Base-by-base conservation (phyloP, 1,140 invertebrate genomes). In the Colletes gigas region DNA sequence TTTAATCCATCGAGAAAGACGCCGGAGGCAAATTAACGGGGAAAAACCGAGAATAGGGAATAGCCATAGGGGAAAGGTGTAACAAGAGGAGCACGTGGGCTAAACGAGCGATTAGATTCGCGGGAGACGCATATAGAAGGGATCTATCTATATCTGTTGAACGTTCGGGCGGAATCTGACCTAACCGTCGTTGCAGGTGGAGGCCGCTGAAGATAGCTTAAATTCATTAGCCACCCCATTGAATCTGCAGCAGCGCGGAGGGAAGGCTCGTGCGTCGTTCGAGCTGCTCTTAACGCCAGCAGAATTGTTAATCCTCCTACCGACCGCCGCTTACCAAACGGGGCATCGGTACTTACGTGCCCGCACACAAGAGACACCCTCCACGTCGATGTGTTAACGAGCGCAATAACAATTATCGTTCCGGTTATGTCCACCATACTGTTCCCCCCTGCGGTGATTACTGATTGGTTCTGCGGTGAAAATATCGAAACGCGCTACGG, bases 181-280 rank as follows among this genome's bases (percentile, higher is more conserved):
- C 57, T n/a, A 50, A 82, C 74, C 63, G 52, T 55, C 79, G 10
- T 14, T n/a, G 47, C 76, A 78, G 88, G 82, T 85, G 78, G 85
- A 88, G 80, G 72, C 67, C 68, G 81, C 67, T 60, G 83, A 85
- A 85, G 84, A 78, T 83, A 73, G 85, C 86, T 90, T 87, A 90
- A 90, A 90, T 90, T 90, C 89, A 90, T 91, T 89, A 90, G 81
- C 83, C 83, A 70, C 68, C 57, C 82, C 87, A 89, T 91, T 88
- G 86, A 83, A 83, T 52, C 83, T 70, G 76, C 69, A 63, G 59
- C 73, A 66, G 54, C 30, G 67, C 59, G 70, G 17, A 47, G 55
- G 52, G 62, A 39, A 77, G 63, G 63, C 4, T 60, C 4, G 15
- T 21, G 17, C 66, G 54, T 52, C 39, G 41, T 62, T 30, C 55